phyloP scores from a whole-genome alignment of 2,113 vertebrate species.

The Danionella cerebrum region DNA sequence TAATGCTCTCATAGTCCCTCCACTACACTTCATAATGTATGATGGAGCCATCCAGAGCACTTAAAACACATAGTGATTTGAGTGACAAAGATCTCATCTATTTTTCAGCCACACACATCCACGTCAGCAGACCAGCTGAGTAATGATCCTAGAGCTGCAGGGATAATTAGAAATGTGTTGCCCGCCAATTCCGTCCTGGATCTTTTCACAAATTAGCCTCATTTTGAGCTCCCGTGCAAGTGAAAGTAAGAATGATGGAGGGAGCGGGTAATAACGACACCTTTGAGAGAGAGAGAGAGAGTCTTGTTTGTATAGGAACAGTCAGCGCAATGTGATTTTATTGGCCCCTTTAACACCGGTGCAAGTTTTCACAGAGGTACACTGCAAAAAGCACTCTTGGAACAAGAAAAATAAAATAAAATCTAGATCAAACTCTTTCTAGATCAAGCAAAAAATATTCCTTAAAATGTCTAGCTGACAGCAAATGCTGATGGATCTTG shows the following conservation, averaged over 20 bases:
- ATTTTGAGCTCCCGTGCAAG: conserved; percentile 42
- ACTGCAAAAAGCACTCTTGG: too few species aligned
- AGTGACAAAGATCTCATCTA: conserved; percentile 72
- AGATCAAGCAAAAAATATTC: too few species aligned
- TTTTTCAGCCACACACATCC: conserved; percentile 58
- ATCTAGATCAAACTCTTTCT: too few species aligned
- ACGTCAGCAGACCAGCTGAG: conserved; percentile 18
- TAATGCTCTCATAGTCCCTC: neutral
- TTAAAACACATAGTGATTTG: conserved; percentile 65
- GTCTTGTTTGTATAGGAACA: neutral
- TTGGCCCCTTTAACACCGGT: too few species aligned
- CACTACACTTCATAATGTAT: conserved; percentile 61
- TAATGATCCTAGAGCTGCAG: conserved; percentile 39
- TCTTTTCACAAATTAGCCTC: conserved; percentile 61
- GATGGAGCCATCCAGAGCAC: conserved; percentile 62
- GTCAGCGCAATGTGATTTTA: too few species aligned
- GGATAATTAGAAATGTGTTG: conserved; percentile 60
- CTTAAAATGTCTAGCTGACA: too few species aligned
- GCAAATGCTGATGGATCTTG: too few species aligned
- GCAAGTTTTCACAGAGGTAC: too few species aligned
- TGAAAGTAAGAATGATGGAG: neutral
- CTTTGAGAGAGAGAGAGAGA: neutral
- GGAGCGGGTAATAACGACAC: neutral
- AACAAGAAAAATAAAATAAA: too few species aligned
- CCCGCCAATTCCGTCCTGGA: conserved; percentile 56